Evolutionary conservation across 2,797 vertebrate species (phyloP), one percentile per base, ranked within the genome.

Genomic region (Sebastes wilsoni): DNA sequence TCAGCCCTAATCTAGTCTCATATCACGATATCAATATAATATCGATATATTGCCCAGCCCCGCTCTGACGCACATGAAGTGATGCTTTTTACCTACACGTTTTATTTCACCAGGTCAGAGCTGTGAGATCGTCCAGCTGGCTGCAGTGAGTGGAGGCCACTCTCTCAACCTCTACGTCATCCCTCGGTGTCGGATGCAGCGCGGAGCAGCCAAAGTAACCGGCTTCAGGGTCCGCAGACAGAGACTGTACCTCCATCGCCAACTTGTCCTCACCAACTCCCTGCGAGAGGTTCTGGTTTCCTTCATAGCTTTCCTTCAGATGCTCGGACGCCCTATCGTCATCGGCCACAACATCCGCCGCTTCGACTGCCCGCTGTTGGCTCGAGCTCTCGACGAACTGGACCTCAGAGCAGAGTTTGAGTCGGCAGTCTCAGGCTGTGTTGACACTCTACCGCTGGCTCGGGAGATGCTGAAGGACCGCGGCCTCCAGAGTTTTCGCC

Each of bases 81-180:
- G 8, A 49, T 18, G 6, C 54, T 6, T 18, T 28, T 25, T 5
- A 5, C 66, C 8, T 56, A 0, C 12, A 4, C 38, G 2, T 82
- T 58, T 61, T 20, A 4, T 61, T 61, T 23, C n/a, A 25, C 7
- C 82, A 96, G 96, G 83, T 71, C 52, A 65, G 20, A 86, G 66
- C 0, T 94, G 95, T 89, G 95, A 96, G 52, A 94, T 96, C 1
- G 81, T 96, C 76, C 96, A 96, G 90, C 88, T 96, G 81, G 94
- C 95, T 1, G 95, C 95, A 1, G 94, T 96, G 38, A 93, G 95
- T 2, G 94, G 93, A 1, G 65, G 83, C 23, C 93, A 96, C 87
- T 95, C 85, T 0, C 86, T 96, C 56, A 96, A 96, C 88, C 93
- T 96, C 20, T 96, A 94, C 68, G 72, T 93, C 65, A 56, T 95